These are phyloP conservation scores for Leuciscus waleckii DNA, from an alignment of 2,797 vertebrate species.

Conservation along the genomic window DNA sequence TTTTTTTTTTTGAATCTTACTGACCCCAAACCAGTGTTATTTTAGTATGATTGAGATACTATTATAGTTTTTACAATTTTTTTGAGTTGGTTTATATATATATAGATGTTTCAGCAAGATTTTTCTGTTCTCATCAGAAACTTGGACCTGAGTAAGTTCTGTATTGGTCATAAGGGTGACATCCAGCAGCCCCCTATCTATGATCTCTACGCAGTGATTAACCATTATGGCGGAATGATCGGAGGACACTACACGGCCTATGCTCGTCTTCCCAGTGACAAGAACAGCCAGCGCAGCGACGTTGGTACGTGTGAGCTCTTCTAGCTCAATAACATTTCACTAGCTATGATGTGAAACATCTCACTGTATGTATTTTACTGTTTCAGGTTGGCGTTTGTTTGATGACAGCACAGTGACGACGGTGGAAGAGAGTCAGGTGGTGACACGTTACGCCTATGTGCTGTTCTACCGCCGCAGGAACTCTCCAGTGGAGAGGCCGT, in stretches of 20 bases:
- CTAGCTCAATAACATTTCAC: background rate
- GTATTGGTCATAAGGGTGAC: constrained; percentile 96
- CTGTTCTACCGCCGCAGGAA: constrained; percentile 96
- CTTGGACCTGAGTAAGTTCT: constrained; percentile 96
- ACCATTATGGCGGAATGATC: constrained; percentile 98
- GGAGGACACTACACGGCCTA: constrained; percentile 97
- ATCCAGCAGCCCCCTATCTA: constrained; percentile 94
- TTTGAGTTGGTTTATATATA: background rate
- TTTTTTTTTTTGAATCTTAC: background rate
- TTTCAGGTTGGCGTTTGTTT: constrained; percentile 94
- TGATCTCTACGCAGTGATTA: constrained; percentile 98
- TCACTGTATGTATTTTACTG: background rate
- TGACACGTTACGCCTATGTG: constrained; percentile 96
- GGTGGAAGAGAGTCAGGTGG: constrained; percentile 97
- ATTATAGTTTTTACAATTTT: background rate
- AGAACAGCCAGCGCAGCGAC: constrained; percentile 97
- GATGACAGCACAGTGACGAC: constrained; percentile 98
- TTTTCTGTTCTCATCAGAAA: constrained; percentile 77
- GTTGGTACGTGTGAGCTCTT: constrained; percentile 84
- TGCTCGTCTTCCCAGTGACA: constrained; percentile 92
- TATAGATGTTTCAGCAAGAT: background rate
- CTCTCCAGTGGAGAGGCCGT: constrained; percentile 95
- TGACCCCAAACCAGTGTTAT: background rate
- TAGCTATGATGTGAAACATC: background rate
- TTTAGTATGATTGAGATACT: background rate